Percentiles rank a stretch among this genome's conserved stretches.
phyloP scores from a whole-genome alignment of 2,797 vertebrate species.

The Notamacropus eugenii region DNA sequence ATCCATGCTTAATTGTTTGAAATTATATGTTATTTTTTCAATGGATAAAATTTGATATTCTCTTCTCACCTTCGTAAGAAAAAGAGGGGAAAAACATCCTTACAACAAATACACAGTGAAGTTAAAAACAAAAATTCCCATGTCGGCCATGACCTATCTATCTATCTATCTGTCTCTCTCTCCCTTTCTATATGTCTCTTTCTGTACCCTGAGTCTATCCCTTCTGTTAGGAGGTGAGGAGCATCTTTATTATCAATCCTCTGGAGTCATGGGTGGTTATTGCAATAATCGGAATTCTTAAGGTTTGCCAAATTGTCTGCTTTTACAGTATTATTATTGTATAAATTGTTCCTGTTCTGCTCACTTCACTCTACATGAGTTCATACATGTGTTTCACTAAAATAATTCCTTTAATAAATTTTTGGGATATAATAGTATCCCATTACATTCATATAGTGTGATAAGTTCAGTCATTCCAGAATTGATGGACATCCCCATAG shows the following conservation, averaged over 20 bases:
- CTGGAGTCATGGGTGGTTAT: neutral
- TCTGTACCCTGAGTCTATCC: neutral
- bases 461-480: neutral
- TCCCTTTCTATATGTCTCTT: neutral
- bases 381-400: neutral
- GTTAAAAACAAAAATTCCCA: neutral
- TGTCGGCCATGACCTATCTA: neutral
- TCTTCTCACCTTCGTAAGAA: neutral
- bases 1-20: neutral
- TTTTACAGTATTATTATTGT: neutral
- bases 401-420: neutral
- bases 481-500: neutral
- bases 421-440: neutral
- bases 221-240: neutral
- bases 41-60: neutral
- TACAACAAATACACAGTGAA: neutral
- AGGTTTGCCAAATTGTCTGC: neutral
- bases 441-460: neutral
- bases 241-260: neutral
- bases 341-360: neutral
- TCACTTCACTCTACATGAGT: neutral
- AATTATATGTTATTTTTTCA: neutral
- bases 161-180: neutral
- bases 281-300: neutral
- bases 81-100: neutral